Conservation (phyloP, 2,888 invertebrate genomes). For the Catocala sponsa region DNA sequence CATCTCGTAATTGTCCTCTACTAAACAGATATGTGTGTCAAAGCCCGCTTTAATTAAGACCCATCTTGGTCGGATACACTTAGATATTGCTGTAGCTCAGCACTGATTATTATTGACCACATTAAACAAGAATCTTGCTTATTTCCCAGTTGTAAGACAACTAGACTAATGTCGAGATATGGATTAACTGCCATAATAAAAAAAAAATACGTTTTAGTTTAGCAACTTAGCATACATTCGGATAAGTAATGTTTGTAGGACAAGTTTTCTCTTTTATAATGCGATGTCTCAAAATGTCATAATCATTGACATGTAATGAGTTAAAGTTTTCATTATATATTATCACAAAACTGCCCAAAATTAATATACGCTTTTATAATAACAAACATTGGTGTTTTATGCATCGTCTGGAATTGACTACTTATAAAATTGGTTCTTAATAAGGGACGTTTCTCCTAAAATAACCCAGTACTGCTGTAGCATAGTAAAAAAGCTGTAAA, state of each 20-base stretch:
- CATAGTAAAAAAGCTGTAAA: slow-evolving; percentile 49
- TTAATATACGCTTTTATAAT: background rate
- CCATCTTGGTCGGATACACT: slow-evolving; percentile 3
- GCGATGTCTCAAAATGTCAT: too few species aligned
- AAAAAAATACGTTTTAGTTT: too few species aligned
- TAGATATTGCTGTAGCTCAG: background rate
- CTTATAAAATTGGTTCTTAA: slow-evolving; percentile 42
- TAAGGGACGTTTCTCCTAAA: slow-evolving; percentile 39
- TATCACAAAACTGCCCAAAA: background rate
- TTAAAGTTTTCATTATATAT: too few species aligned
- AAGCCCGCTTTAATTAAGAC: slow-evolving; percentile 1
- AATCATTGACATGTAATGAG: too few species aligned
- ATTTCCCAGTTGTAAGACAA: background rate
- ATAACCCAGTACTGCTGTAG: slow-evolving; percentile 22
- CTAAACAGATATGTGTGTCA: slow-evolving; percentile 1
- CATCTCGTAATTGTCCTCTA: background rate
- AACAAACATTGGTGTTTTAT: slow-evolving; percentile 8
- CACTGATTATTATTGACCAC: background rate
- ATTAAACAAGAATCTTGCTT: background rate
- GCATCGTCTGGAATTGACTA: slow-evolving; percentile 28
- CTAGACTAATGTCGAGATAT: too few species aligned
- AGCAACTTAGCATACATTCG: too few species aligned
- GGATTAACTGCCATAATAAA: too few species aligned
- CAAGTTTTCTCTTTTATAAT: too few species aligned
- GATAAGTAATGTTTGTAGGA: too few species aligned